Conservation (phyloP, 1,140 invertebrate genomes). For the Anoplophora glabripennis region DNA sequence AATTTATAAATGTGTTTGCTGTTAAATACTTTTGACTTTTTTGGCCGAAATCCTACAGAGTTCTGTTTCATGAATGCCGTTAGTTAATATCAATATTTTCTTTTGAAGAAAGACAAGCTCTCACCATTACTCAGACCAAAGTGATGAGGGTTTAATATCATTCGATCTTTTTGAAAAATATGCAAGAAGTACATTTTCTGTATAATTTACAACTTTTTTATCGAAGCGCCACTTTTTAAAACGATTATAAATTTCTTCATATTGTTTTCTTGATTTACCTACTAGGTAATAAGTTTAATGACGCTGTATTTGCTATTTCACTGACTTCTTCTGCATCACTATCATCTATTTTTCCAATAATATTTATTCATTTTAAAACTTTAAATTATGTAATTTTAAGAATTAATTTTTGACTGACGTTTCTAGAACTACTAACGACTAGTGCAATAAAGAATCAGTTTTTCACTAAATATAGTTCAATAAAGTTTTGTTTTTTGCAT, state of each 20-base stretch:
- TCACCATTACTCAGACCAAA: not conserved
- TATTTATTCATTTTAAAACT: too few relatives aligned
- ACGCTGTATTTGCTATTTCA: constrained; percentile 1
- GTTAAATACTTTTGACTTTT: constrained; percentile 1
- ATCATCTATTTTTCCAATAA: too few relatives aligned
- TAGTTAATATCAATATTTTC: constrained; percentile 6
- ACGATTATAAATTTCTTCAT: constrained; percentile 1
- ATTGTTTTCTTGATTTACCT: too few relatives aligned
- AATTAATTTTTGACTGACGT: too few relatives aligned
- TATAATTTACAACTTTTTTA: constrained; percentile 7
- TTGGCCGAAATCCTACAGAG: not conserved
- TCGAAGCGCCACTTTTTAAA: constrained; percentile 1
- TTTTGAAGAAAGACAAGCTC: constrained; percentile 2
- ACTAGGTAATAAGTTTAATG: constrained; percentile 3
- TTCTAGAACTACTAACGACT: too few relatives aligned
- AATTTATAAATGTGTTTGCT: not conserved
- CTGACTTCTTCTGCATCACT: too few relatives aligned
- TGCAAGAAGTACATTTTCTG: constrained; percentile 10
- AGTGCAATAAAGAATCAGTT: too few relatives aligned
- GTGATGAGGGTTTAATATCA: constrained; percentile 1
- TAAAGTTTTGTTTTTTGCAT: too few relatives aligned
- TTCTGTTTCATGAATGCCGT: constrained; percentile 9
- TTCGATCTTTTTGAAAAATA: constrained; percentile 7
- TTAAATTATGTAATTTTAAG: too few relatives aligned
- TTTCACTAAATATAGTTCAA: too few relatives aligned